Conservation (phyloP, 2,797 vertebrate species). For the Poecilia wingei region DNA sequence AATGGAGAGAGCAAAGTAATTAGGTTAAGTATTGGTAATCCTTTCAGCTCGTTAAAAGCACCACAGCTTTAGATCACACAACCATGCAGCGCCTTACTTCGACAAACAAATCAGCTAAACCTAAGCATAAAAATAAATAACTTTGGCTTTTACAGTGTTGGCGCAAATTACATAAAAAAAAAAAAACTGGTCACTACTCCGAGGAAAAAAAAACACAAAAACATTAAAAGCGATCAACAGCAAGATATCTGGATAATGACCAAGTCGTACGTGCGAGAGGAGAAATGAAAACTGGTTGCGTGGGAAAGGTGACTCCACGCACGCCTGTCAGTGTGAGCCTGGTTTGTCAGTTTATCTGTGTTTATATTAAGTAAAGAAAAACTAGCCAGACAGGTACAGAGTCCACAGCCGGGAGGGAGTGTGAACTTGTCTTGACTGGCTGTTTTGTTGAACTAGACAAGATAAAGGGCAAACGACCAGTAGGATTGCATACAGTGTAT, state of each 20-base stretch:
- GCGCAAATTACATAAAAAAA: background rate
- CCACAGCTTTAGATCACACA: slow-evolving; percentile 69
- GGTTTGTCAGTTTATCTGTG: slow-evolving; percentile 63
- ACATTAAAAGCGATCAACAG: no score
- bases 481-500: slow-evolving; percentile 4
- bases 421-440: slow-evolving; percentile 69
- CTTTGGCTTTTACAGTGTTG: background rate
- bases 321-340: slow-evolving; percentile 29
- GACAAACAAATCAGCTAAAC: slow-evolving; percentile 16
- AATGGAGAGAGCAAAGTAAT: slow-evolving; percentile 75
- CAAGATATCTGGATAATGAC: background rate
- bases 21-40: slow-evolving; percentile 85
- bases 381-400: slow-evolving; percentile 75
- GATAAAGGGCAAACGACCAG: slow-evolving; percentile 37
- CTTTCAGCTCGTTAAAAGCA: slow-evolving; percentile 74
- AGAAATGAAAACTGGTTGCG: slow-evolving; percentile 67
- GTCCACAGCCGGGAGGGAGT: slow-evolving; percentile 60
- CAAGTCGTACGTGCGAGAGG: slow-evolving; percentile 20
- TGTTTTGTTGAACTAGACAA: slow-evolving; percentile 44
- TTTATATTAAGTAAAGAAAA: slow-evolving; percentile 71
- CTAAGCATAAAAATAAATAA: slow-evolving; percentile 4
- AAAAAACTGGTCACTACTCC: slow-evolving; percentile 21
- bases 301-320: slow-evolving; percentile 35
- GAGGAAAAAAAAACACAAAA: no score
- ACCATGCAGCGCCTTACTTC: slow-evolving; percentile 42